Evolutionary conservation across 2,888 invertebrate genomes (phyloP).

Genomic region (Dinocampus coccinellae): DNA sequence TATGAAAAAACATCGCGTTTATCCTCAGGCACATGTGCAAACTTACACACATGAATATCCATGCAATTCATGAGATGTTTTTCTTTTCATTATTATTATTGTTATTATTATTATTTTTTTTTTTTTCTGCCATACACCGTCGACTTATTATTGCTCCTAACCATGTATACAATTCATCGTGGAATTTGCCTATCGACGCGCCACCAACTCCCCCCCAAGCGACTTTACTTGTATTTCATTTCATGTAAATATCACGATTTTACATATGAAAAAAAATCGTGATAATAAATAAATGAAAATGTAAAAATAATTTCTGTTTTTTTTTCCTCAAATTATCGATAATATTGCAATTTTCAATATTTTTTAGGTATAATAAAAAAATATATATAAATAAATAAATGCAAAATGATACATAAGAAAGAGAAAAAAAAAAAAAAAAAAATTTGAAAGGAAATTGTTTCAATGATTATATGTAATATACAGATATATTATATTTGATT

Average conservation of each 20-base stretch:
- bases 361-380: too few species aligned
- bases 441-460: too few species aligned
- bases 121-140: constrained; percentile 7
- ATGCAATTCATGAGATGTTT: neutral
- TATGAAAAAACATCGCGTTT: constrained; percentile 36
- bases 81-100: neutral
- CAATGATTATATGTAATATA: neutral
- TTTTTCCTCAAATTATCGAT: too few species aligned
- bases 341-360: too few species aligned
- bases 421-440: too few species aligned
- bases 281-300: too few species aligned
- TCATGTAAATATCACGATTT: constrained; percentile 26
- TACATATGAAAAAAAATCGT: too few species aligned
- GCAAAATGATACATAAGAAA: too few species aligned
- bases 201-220: constrained; percentile 5
- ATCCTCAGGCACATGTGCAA: constrained; percentile 32
- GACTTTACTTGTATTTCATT: constrained; percentile 12
- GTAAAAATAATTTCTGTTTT: too few species aligned
- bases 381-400: too few species aligned
- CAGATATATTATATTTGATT: neutral
- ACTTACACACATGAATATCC: neutral
- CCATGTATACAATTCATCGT: constrained; percentile 6
- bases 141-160: constrained; percentile 11
- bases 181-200: constrained; percentile 35
- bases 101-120: neutral